A percentile compares a stretch with the other conserved stretches of the same genome.
These are phyloP conservation scores for Eolophus roseicapilla DNA, from an alignment of 2,113 vertebrate genomes.

Conservation along the genomic window DNA sequence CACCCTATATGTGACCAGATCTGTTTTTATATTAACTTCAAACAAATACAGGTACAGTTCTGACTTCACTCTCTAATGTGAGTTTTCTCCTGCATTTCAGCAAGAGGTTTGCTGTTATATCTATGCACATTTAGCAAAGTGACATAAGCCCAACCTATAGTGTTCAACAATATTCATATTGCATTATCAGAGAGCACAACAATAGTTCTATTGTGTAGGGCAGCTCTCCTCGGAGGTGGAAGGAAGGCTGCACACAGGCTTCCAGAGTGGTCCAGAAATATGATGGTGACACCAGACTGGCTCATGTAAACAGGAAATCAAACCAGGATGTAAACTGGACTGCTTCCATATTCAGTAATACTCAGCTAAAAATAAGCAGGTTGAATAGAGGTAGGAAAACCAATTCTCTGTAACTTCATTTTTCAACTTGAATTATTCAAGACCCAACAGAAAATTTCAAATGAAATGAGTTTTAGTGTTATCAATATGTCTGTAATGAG, in stretches of 20 bases:
- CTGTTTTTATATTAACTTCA: background rate
- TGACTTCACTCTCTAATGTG: background rate
- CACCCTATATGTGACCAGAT: background rate
- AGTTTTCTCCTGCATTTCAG: background rate
- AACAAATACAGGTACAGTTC: background rate
- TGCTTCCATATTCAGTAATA: constrained; percentile 65
- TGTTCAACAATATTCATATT: background rate
- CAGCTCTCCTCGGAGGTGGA: constrained; percentile 32
- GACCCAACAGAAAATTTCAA: background rate
- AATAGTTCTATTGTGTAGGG: constrained; percentile 49
- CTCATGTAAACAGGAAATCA: constrained; percentile 73
- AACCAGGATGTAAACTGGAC: constrained; percentile 71
- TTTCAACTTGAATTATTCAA: background rate
- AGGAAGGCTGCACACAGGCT: constrained; percentile 64
- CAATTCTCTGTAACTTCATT: background rate
- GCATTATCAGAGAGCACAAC: constrained; percentile 31
- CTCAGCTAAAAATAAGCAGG: constrained; percentile 66
- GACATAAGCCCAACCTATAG: background rate
- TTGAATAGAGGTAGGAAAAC: constrained; percentile 32
- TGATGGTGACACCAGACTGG: constrained; percentile 45
- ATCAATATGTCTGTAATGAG: background rate
- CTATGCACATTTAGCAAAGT: background rate
- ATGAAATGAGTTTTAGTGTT: background rate
- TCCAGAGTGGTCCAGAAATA: constrained; percentile 58
- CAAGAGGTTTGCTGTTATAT: background rate